Evolutionary conservation across 1,140 invertebrate genomes (phyloP).

Genomic region (Atta colombica): DNA sequence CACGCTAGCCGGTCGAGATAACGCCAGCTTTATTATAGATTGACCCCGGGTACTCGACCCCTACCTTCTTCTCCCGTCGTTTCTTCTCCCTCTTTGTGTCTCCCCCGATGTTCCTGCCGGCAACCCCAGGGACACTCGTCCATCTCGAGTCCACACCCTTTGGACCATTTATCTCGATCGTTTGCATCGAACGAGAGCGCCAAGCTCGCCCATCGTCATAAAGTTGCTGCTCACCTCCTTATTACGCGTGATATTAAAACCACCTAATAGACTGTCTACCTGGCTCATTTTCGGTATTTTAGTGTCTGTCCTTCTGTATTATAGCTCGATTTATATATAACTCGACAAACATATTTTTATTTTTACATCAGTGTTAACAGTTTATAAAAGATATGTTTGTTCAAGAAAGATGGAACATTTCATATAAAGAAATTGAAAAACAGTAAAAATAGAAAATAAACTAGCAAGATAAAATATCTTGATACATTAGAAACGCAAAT

Average conservation of each 20-base stretch:
- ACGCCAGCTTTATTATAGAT: conserved; percentile 86
- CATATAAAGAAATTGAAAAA: neutral
- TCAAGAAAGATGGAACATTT: neutral
- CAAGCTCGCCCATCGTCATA: conserved; percentile 39
- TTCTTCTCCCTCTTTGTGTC: conserved; percentile 63
- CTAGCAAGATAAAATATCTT: neutral
- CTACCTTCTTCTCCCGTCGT: conserved; percentile 69
- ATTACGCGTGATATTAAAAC: conserved; percentile 65
- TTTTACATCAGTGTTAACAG: neutral
- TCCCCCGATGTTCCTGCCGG: conserved; percentile 67
- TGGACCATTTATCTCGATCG: conserved; percentile 84
- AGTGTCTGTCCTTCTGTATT: neutral
- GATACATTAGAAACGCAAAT: neutral
- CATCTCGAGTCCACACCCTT: conserved; percentile 70
- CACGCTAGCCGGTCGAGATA: conserved; percentile 83
- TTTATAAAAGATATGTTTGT: neutral
- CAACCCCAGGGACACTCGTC: conserved; percentile 64
- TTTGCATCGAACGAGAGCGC: conserved; percentile 80
- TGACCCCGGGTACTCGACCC: conserved; percentile 84
- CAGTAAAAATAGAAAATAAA: neutral
- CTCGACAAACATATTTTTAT: neutral
- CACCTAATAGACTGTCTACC: neutral
- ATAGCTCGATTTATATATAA: neutral
- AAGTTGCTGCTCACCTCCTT: conserved; percentile 38
- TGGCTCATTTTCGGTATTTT: neutral